Conservation (phyloP, 1,140 invertebrate species). For the Bathynomus jamesi region DNA sequence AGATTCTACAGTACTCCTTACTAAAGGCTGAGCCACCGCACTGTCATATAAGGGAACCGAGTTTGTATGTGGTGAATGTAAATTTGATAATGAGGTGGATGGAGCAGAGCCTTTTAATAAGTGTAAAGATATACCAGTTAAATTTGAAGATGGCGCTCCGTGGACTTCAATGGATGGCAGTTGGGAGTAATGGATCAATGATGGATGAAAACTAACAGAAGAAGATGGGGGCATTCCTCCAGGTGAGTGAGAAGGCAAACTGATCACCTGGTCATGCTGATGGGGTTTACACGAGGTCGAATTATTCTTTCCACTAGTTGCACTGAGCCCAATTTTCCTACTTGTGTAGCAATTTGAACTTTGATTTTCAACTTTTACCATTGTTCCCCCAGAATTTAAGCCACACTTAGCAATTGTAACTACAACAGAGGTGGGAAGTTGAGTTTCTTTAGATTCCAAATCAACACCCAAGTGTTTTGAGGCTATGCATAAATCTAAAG, state of each 20-base stretch:
- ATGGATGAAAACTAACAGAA: not conserved
- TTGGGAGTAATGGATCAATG: not conserved
- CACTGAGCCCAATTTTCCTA: conserved; percentile 23
- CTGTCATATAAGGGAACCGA: too few relatives aligned
- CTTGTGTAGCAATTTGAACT: conserved; percentile 15
- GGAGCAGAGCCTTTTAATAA: not conserved
- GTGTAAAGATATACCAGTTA: not conserved
- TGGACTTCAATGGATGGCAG: too few relatives aligned
- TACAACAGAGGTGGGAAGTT: conserved; percentile 39
- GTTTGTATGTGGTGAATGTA: not conserved
- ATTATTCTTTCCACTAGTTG: not conserved
- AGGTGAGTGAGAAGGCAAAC: not conserved
- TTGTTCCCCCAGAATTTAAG: conserved; percentile 64
- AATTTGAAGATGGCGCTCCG: not conserved
- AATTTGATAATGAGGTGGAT: not conserved
- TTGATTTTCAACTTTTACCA: conserved; percentile 47
- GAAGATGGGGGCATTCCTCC: not conserved
- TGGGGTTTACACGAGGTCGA: not conserved
- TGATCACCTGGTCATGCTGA: conserved; percentile 8
- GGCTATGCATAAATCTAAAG: conserved; percentile 27
- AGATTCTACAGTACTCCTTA: too few relatives aligned
- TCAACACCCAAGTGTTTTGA: conserved; percentile 17
- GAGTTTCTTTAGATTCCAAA: conserved; percentile 11
- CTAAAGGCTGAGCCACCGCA: too few relatives aligned
- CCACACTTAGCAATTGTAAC: conserved; percentile 59